A percentile compares a stretch with the other conserved stretches of the same genome.
These are phyloP conservation scores for Cantharis rufa DNA, from an alignment of 2,888 invertebrate genomes.

Conservation along the genomic window DNA sequence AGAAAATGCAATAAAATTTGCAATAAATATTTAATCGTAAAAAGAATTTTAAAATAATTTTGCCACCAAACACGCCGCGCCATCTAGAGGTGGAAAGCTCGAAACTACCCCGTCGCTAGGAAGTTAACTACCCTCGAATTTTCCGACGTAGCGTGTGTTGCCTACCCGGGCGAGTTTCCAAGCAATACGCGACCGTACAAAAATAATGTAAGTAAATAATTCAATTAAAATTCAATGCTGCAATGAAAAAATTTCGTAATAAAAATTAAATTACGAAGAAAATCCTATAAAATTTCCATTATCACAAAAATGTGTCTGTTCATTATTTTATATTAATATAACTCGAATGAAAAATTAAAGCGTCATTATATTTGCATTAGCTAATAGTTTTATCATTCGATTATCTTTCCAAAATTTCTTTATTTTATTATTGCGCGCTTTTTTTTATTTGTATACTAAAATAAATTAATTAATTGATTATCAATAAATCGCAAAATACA, in stretches of 20 bases:
- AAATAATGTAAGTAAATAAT: not conserved
- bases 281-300: not conserved
- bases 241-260: not conserved
- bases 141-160: conserved; percentile 8
- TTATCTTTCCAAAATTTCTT: not conserved
- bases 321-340: not conserved
- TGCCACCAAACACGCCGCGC: not conserved
- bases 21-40: not conserved
- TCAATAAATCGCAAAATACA: no score
- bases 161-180: not conserved
- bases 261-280: not conserved
- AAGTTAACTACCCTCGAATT: not conserved
- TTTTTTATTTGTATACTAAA: not conserved
- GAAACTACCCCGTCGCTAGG: not conserved
- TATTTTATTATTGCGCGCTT: not conserved
- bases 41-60: conserved; percentile 5
- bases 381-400: not conserved
- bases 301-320: not conserved
- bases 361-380: not conserved
- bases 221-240: not conserved
- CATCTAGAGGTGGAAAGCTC: not conserved
- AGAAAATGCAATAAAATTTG: conserved; percentile 1
- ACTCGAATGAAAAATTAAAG: not conserved
- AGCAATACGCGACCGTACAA: no score
- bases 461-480: no score